Evolutionary conservation across 2,797 vertebrate species (phyloP).

Genomic region (Pseudomugil tenellus): DNA sequence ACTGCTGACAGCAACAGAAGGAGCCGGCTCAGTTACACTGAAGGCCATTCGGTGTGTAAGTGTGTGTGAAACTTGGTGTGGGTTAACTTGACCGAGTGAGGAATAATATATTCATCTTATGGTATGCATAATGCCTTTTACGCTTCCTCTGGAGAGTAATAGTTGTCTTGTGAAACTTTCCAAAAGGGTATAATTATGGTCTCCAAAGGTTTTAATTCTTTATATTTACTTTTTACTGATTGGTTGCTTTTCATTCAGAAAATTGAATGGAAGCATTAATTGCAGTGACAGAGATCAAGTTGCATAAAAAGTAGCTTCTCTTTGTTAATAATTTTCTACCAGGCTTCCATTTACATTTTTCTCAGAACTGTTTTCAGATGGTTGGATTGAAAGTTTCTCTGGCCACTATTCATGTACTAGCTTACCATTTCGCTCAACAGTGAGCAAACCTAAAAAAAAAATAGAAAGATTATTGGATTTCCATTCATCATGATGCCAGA

Average conservation of each 20-base stretch:
- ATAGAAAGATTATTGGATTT: background rate
- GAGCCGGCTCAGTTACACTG: constrained; percentile 23
- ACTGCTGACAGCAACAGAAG: constrained; percentile 53
- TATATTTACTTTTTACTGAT: background rate
- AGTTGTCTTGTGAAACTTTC: constrained; percentile 20
- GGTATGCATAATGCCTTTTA: constrained; percentile 12
- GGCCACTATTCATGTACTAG: background rate
- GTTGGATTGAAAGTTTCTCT: background rate
- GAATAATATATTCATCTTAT: constrained; percentile 20
- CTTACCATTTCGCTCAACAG: background rate
- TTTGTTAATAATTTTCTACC: background rate
- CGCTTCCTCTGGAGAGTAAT: constrained; percentile 1
- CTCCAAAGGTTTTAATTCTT: background rate
- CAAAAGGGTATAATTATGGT: background rate
- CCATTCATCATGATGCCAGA: background rate
- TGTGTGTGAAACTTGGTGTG: constrained; percentile 3
- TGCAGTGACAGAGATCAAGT: constrained; percentile 7
- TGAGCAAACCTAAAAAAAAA: constrained; percentile 5
- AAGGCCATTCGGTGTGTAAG: constrained; percentile 18
- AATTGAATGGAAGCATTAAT: too few relatives aligned
- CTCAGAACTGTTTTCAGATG: background rate
- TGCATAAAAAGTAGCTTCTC: background rate
- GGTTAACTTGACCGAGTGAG: constrained; percentile 12
- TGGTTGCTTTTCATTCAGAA: too few relatives aligned
- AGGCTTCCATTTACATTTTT: background rate